These are phyloP conservation scores for Eleginops maclovinus DNA, from an alignment of 2,113 vertebrate species.

Conservation along the genomic window DNA sequence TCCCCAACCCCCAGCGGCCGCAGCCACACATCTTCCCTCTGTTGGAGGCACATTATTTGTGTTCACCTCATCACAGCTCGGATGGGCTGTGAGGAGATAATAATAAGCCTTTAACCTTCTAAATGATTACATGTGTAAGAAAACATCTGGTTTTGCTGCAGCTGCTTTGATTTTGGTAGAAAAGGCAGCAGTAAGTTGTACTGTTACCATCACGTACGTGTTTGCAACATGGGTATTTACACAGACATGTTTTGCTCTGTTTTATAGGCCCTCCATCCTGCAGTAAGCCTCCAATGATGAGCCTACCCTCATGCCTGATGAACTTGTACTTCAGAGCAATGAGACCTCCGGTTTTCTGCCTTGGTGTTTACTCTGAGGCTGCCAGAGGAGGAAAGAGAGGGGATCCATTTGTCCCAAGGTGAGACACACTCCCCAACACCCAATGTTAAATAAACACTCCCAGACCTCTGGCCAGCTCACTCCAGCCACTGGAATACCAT, in stretches of 20 bases:
- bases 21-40: slow-evolving; percentile 69
- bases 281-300: slow-evolving; percentile 39
- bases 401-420: slow-evolving; percentile 81
- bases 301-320: slow-evolving; percentile 59
- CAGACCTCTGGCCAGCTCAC: slow-evolving; percentile 77
- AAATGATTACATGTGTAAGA: slow-evolving; percentile 77
- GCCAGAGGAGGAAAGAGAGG: slow-evolving; percentile 56
- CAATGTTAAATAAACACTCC: slow-evolving; percentile 81
- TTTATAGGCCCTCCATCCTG: slow-evolving; percentile 25
- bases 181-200: slow-evolving; percentile 17
- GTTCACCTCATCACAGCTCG: slow-evolving; percentile 80
- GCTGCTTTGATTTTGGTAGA: slow-evolving; percentile 9
- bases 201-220: not conserved
- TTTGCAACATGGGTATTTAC: not conserved
- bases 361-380: slow-evolving; percentile 71
- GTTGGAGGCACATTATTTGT: slow-evolving; percentile 75
- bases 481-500: slow-evolving; percentile 76
- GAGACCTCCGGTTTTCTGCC: slow-evolving; percentile 71
- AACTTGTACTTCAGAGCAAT: slow-evolving; percentile 70
- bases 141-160: slow-evolving; percentile 56
- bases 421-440: slow-evolving; percentile 68
- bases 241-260: not conserved
- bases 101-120: slow-evolving; percentile 78
- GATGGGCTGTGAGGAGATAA: slow-evolving; percentile 76
- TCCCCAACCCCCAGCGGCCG: slow-evolving; percentile 65